Base-by-base conservation (phyloP, 2,888 invertebrate genomes). In the Fragum sueziense region DNA sequence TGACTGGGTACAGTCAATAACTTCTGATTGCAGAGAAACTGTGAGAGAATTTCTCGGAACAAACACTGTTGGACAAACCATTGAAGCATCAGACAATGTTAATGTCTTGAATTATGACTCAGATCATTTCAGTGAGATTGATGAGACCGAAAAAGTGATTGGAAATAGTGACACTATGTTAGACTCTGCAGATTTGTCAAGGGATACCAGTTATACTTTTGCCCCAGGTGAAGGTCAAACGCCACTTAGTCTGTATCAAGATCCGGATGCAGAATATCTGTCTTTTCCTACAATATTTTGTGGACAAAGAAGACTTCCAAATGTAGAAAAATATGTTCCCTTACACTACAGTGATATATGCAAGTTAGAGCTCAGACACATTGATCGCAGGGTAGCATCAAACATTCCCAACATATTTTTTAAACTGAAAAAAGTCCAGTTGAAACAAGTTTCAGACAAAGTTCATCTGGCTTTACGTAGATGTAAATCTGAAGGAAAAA, bases 161-260 rank as follows among this genome's bases (percentile, higher is more conserved):
- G 78, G 78, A 4, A 78, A 78, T 37, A 31, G 61, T 33, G 81
- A 81, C 57, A 81, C 74, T n/a, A 70, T 81, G 67, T 22, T 81
- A 41, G 77, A 77, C 11, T 76, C 73, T 33, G 70, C 67, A 29
- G 62, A 70, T 33, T 27, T n/a, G 7, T 34, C 37, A 29, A 62
- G 57, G 9, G 47, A 71, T 41, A 70, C 54, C 34, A 27, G 27
- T 22, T 77, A 77, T 62, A 59, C 72, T 20, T 80, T 74, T 76
- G 80, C 76, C 17, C 76, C 74, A 47, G 76, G 76, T 33, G 80
- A 80, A 61, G 14, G 61, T 29, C 61, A 61, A 22, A 61, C 20
- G 17, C 61, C 27, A 11, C 4, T 61, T 17, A 61, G 61, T 61
- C 20, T 59, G 20, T 67, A 67, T 67, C 41, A 67, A 41, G 67